Conservation (phyloP, 2,888 invertebrate species). For the Drosophila anceps region DNA sequence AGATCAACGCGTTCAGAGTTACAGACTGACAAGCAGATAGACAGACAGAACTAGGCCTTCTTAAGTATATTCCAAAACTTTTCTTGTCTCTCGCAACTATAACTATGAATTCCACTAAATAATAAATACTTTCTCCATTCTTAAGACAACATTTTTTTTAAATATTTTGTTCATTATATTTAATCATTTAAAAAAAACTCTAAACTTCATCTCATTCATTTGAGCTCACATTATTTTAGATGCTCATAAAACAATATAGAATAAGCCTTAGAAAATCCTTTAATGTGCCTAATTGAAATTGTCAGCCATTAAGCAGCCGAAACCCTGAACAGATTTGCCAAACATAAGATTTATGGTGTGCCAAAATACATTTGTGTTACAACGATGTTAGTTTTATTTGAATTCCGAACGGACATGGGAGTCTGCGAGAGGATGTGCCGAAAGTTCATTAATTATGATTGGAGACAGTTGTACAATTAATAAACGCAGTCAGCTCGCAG, state of each 20-base stretch:
- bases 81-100: no score
- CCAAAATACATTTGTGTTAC: conserved; percentile 70
- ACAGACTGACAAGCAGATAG: no score
- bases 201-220: neutral
- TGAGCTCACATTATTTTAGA: conserved; percentile 2
- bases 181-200: neutral
- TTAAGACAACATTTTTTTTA: no score
- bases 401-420: conserved; percentile 48
- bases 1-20: no score
- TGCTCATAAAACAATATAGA: conserved; percentile 15
- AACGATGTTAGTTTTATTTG: conserved; percentile 63
- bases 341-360: conserved; percentile 73
- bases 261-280: conserved; percentile 60
- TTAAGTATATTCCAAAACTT: no score
- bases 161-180: no score
- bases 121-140: no score
- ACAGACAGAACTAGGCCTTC: no score
- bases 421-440: conserved; percentile 63
- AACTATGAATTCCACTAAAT: no score
- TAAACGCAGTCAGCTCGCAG: conserved; percentile 58
- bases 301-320: conserved; percentile 57
- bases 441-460: conserved; percentile 83
- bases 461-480: conserved; percentile 82
- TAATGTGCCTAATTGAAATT: conserved; percentile 77
- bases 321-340: conserved; percentile 59